A percentile compares a stretch with the other conserved stretches of the same genome.
Conservation (phyloP, 1,140 invertebrate genomes). For the Chironomus striatipennis region DNA sequence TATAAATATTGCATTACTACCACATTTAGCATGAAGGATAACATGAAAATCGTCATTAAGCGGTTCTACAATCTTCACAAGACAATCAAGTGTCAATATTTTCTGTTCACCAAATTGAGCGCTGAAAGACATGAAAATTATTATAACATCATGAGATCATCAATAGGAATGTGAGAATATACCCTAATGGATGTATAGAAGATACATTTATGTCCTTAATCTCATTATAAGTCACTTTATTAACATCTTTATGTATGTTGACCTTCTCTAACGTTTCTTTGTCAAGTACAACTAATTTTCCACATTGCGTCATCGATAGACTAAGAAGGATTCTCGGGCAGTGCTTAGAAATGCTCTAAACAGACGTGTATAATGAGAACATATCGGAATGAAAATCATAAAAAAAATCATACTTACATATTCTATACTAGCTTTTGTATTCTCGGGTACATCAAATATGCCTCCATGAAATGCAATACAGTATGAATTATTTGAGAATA, state of each 20-base stretch:
- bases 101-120: constrained; percentile 35
- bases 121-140: constrained; percentile 27
- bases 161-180: not conserved
- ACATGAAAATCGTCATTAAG: constrained; percentile 33
- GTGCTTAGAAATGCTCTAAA: constrained; percentile 36
- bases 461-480: constrained; percentile 37
- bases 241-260: constrained; percentile 28
- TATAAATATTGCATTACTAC: constrained; percentile 32
- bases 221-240: constrained; percentile 32
- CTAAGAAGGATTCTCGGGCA: constrained; percentile 38
- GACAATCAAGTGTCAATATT: constrained; percentile 32
- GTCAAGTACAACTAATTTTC: constrained; percentile 37
- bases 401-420: constrained; percentile 32
- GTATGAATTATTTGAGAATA: constrained; percentile 32
- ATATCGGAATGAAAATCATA: constrained; percentile 25
- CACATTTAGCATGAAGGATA: constrained; percentile 30
- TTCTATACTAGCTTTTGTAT: constrained; percentile 37
- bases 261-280: constrained; percentile 33
- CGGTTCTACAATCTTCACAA: constrained; percentile 29
- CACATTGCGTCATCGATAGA: constrained; percentile 35
- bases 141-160: no score
- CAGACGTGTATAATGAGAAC: constrained; percentile 27
- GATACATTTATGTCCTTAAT: constrained; percentile 34
- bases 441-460: constrained; percentile 39
- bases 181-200: constrained; percentile 38